Conservation (phyloP, 1,140 invertebrate genomes). For the Hyposmocoma kahamanoa region DNA sequence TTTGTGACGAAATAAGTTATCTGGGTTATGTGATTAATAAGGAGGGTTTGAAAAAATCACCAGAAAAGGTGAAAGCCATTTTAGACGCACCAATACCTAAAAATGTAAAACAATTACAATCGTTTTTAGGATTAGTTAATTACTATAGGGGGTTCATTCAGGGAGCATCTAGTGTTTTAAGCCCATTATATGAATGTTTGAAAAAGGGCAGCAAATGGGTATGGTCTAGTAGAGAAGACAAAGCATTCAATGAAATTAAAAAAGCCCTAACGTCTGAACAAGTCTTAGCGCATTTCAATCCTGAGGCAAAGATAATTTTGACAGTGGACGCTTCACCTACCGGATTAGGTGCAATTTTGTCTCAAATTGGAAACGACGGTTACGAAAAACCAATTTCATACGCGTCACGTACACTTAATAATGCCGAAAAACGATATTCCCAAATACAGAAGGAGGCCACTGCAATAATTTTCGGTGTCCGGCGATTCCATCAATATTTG, state of each 20-base stretch:
- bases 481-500: slow-evolving; percentile 35
- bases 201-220: slow-evolving; percentile 17
- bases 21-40: too few species aligned
- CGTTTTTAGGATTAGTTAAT: too few species aligned
- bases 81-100: too few species aligned
- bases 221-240: slow-evolving; percentile 18
- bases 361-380: slow-evolving; percentile 16
- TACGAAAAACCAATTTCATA: slow-evolving; percentile 43
- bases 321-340: slow-evolving; percentile 26
- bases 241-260: slow-evolving; percentile 26
- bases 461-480: slow-evolving; percentile 50
- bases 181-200: slow-evolving; percentile 15
- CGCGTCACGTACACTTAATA: slow-evolving; percentile 45
- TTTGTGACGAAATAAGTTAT: too few species aligned
- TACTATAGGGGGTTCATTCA: too few species aligned
- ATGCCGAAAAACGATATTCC: slow-evolving; percentile 28
- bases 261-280: slow-evolving; percentile 19
- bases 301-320: slow-evolving; percentile 30
- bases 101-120: too few species aligned
- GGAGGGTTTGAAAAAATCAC: too few species aligned
- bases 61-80: too few species aligned
- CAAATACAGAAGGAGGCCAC: slow-evolving; percentile 50
- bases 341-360: slow-evolving; percentile 28
- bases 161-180: too few species aligned
- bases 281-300: slow-evolving; percentile 43